These are phyloP conservation scores for Cottoperca gobio DNA, from an alignment of 2,797 vertebrate species.

Conservation along the genomic window DNA sequence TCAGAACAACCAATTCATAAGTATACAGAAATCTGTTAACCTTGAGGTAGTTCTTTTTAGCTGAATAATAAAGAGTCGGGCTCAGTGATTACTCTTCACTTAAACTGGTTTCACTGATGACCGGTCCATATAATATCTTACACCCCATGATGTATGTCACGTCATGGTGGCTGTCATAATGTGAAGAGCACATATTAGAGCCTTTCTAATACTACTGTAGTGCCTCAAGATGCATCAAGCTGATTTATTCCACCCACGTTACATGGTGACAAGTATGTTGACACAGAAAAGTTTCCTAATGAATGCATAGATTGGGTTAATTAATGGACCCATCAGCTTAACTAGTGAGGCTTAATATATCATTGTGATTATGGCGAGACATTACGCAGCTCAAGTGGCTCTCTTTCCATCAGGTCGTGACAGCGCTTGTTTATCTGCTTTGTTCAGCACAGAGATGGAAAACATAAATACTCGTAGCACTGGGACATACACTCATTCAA, in stretches of 20 bases:
- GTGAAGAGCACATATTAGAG: neutral
- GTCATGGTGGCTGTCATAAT: neutral
- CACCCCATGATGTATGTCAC: neutral
- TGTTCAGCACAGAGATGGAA: conserved; percentile 17
- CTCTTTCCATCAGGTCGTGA: conserved; percentile 19
- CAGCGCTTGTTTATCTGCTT: conserved; percentile 35
- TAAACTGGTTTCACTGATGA: neutral
- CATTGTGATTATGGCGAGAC: conserved; percentile 42
- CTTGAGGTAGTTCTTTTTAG: neutral
- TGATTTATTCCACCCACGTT: conserved; percentile 41
- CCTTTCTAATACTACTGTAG: neutral
- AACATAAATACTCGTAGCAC: neutral
- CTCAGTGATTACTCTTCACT: neutral
- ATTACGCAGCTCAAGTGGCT: conserved; percentile 41
- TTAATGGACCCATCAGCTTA: conserved; percentile 47
- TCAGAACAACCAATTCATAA: no score
- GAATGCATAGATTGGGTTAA: conserved; percentile 46
- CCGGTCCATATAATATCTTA: neutral
- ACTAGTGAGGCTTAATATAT: conserved; percentile 52
- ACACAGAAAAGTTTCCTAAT: conserved; percentile 48
- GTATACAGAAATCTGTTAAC: neutral
- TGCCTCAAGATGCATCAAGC: neutral
- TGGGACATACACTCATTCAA: neutral
- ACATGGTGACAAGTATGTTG: conserved; percentile 40
- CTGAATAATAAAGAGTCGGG: neutral